A percentile compares a stretch with the other conserved stretches of the same genome.
These are phyloP conservation scores for Scomber colias DNA, from an alignment of 2,113 vertebrate genomes.

Conservation along the genomic window DNA sequence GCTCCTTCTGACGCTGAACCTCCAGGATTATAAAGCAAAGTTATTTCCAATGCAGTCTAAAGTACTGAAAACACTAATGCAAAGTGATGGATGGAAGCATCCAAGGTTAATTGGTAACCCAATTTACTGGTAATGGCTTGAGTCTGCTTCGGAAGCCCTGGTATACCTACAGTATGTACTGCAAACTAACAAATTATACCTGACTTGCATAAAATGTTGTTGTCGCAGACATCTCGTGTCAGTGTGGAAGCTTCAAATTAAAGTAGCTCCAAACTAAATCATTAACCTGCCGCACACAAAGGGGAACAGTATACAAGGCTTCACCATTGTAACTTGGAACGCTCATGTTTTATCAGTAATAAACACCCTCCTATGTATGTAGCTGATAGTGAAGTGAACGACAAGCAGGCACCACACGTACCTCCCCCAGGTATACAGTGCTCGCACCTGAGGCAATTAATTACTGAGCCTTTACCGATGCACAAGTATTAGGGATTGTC, in stretches of 20 bases:
- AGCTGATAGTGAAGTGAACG: conserved; percentile 40
- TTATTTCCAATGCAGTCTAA: conserved; percentile 17
- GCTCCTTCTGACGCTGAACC: conserved; percentile 17
- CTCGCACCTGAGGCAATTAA: conserved; percentile 55
- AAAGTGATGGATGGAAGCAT: conserved; percentile 49
- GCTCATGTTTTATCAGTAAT: conserved; percentile 40
- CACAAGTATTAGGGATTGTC: conserved; percentile 38
- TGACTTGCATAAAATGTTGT: conserved; percentile 23
- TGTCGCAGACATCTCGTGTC: conserved; percentile 1
- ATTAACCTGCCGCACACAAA: conserved; percentile 13
- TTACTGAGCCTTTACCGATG: conserved; percentile 41
- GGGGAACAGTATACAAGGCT: background rate
- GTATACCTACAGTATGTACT: background rate
- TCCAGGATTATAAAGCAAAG: conserved; percentile 28
- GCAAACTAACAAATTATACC: conserved; percentile 8
- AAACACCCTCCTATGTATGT: conserved; percentile 40
- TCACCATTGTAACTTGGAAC: conserved; percentile 13
- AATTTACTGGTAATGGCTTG: conserved; percentile 48
- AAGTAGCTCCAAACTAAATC: conserved; percentile 21
- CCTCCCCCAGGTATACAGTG: conserved; percentile 33
- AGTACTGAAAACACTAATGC: conserved; percentile 29
- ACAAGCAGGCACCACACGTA: conserved; percentile 15
- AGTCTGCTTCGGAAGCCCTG: conserved; percentile 1
- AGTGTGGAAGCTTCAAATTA: conserved; percentile 7
- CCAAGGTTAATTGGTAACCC: conserved; percentile 27